phyloP scores from a whole-genome alignment of 2,888 invertebrate species.

The Cactoblastis cactorum region DNA sequence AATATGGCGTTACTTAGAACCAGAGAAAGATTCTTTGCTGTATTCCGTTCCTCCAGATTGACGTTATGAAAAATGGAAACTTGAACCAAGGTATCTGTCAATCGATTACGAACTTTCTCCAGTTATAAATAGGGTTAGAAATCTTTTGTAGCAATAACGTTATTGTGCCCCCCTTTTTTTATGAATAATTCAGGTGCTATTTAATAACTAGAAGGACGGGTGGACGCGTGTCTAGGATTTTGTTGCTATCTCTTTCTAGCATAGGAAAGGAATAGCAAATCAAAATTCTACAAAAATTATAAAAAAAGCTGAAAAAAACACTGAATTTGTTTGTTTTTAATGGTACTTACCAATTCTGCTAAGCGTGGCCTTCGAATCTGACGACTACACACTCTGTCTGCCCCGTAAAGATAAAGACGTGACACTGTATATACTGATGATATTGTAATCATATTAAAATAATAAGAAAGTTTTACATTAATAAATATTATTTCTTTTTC shows the following conservation, averaged over 20 bases:
- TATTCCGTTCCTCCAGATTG: not conserved
- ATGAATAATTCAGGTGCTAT: constrained; percentile 75
- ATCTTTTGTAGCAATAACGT: constrained; percentile 45
- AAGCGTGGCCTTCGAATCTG: no score
- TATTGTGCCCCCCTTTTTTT: constrained; percentile 51
- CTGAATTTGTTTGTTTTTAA: no score
- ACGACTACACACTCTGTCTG: no score
- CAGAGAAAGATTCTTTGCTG: no score
- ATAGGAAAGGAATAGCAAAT: no score
- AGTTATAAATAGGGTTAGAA: constrained; percentile 46
- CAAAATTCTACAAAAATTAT: no score
- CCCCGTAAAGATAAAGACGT: no score
- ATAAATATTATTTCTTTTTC: not conserved
- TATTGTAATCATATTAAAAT: no score
- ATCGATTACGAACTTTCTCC: constrained; percentile 29
- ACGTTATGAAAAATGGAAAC: constrained; percentile 9
- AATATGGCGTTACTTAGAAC: no score
- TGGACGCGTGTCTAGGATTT: constrained; percentile 32
- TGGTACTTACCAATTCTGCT: no score
- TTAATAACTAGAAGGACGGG: constrained; percentile 62
- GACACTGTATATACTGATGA: not conserved
- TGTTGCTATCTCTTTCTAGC: constrained; percentile 34
- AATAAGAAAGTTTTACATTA: not conserved
- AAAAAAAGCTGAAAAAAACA: no score
- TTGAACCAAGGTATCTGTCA: not conserved